phyloP scores from a whole-genome alignment of 2,797 vertebrate genomes.

The Sebastes kiyomatsui region DNA sequence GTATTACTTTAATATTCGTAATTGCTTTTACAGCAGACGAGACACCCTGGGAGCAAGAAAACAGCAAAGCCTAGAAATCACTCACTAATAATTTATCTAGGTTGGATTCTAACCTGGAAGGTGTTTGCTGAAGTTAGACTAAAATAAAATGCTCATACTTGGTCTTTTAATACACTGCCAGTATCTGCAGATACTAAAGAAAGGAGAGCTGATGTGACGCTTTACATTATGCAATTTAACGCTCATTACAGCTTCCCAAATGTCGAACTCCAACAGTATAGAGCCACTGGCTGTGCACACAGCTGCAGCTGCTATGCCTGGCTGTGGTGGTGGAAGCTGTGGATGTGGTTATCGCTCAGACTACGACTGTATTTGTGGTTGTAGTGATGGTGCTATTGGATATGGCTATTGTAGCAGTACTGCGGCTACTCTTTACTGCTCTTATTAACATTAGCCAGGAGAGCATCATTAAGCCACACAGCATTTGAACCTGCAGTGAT shows the following conservation, averaged over 20 bases:
- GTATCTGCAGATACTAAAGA: not conserved
- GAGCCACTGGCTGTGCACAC: not conserved
- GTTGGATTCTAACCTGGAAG: not conserved
- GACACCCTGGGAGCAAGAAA: not conserved
- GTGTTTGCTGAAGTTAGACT: not conserved
- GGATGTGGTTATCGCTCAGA: not conserved
- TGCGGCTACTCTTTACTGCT: not conserved
- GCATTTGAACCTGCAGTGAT: too few species aligned
- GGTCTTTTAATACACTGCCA: too few species aligned
- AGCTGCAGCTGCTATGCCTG: not conserved
- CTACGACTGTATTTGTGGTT: not conserved
- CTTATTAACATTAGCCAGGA: not conserved
- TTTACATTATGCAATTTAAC: not conserved
- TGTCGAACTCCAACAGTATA: not conserved
- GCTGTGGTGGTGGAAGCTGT: not conserved
- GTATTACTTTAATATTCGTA: not conserved
- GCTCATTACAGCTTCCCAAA: not conserved
- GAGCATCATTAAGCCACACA: not conserved
- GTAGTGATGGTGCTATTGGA: not conserved
- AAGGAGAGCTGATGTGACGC: not conserved
- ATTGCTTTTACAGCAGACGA: conserved; percentile 2
- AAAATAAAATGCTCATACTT: not conserved
- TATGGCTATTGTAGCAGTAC: not conserved
- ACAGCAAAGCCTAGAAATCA: not conserved
- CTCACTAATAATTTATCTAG: not conserved